Evolutionary conservation across 2,797 vertebrate species (phyloP).

Genomic region (Chelonia mydas): DNA sequence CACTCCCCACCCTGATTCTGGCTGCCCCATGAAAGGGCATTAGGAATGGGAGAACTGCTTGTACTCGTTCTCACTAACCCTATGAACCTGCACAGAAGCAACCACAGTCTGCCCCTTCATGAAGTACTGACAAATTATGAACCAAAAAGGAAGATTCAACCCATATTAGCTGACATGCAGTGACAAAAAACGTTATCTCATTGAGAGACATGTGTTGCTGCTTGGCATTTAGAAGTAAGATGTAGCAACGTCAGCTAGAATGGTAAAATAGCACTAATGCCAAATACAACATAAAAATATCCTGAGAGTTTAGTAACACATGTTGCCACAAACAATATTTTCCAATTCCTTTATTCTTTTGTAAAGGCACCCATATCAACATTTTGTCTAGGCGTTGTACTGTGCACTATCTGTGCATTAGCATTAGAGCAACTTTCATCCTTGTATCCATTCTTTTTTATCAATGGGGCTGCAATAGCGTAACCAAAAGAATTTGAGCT

Average conservation of each 20-base stretch:
- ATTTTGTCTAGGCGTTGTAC: not conserved
- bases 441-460: not conserved
- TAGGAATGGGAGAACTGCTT: not conserved
- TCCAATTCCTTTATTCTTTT: not conserved
- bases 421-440: not conserved
- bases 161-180: fast-evolving
- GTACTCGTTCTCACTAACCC: fast-evolving
- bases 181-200: not conserved
- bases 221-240: fast-evolving
- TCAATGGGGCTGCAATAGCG: not conserved
- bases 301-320: not conserved
- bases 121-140: not conserved
- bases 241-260: not conserved
- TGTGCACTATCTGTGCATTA: not conserved
- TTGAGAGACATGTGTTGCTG: not conserved
- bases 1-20: not conserved
- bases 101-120: not conserved
- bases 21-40: fast-evolving
- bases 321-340: not conserved
- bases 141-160: not conserved
- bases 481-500: not conserved
- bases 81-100: not conserved
- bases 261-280: not conserved
- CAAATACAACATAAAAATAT: not conserved
- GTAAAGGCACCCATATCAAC: not conserved